Conservation (phyloP, 2,797 vertebrate species). For the Sparidentex hasta region DNA sequence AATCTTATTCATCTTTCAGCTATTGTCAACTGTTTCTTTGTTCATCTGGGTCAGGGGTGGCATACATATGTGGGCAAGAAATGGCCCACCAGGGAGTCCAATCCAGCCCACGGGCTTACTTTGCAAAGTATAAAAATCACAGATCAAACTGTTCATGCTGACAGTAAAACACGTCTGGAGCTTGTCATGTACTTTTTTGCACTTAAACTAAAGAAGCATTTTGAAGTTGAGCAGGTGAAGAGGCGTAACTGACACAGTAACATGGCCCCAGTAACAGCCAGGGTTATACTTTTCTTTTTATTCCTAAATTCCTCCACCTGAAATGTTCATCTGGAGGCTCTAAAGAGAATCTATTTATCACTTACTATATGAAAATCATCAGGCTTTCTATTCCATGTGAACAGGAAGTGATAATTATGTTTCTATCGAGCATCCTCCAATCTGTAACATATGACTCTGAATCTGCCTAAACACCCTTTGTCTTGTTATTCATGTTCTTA, state of each 20-base stretch:
- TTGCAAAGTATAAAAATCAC: too few species aligned
- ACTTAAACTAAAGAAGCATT: too few species aligned
- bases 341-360: not conserved
- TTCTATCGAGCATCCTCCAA: slow-evolving; percentile 8
- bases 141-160: too few species aligned
- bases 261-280: not conserved
- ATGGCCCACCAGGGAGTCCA: too few species aligned
- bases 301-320: not conserved
- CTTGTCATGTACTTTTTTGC: too few species aligned
- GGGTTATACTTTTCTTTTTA: not conserved
- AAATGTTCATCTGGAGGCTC: not conserved
- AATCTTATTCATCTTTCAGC: too few species aligned
- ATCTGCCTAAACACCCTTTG: slow-evolving; percentile 25
- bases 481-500: slow-evolving; percentile 17
- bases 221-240: not conserved
- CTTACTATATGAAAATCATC: not conserved
- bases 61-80: too few species aligned
- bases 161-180: too few species aligned
- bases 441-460: not conserved
- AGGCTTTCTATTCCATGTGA: not conserved
- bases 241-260: not conserved
- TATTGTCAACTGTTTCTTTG: too few species aligned
- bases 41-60: too few species aligned
- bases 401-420: slow-evolving; percentile 10
- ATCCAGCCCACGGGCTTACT: too few species aligned